Evolutionary conservation across 2,888 invertebrate species (phyloP), one percentile per base, ranked within the genome.

Genomic region (Epinotia ramella): DNA sequence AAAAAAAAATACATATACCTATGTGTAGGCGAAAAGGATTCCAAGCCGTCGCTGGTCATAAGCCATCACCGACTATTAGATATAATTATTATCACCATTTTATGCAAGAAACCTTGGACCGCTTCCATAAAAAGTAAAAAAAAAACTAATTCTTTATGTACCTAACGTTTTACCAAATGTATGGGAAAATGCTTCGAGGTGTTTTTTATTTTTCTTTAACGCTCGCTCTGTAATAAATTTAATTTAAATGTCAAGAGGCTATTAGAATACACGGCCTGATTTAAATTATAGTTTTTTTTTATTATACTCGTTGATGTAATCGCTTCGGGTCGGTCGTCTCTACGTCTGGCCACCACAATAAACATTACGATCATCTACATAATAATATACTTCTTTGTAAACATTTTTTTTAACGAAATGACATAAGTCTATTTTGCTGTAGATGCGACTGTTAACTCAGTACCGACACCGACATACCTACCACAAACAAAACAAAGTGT

Each of bases 161-260:
- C n/a, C n/a, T n/a, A 20, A 57, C 57, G 20, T 67, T 11, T n/a
- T 28, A 28, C 24, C 24, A 16, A 28, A 24, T 63, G 33, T 40
- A 40, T 56, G 16, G 44, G 44, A 64, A 57, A 49, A 71, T 28
- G 24, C 63, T 49, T 33, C 18, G 20, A 66, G 20, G 46, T 60
- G 40, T 59, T 62, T 68, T 67, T 68, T 28, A 40, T 63, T 69
- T 74, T 64, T n/a, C 5, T 60, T 53, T 16, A 12, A 16, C 28
- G 11, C 28, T 13, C 28, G 11, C 28, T 33, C 18, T 46, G 2
- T 33, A 59, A 73, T 73, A 69, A 73, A 73, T 69, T 64, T 46
- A 12, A 7, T 12, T 68, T 70, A 65, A 74, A 74, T 74, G 74
- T 70, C 74, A 74, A 12, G 56, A 56, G 13, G 69, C 69, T 46